A percentile compares a stretch with the other conserved stretches of the same genome.
Conservation (phyloP, 2,113 vertebrate genomes). For the Maccullochella peelii region DNA sequence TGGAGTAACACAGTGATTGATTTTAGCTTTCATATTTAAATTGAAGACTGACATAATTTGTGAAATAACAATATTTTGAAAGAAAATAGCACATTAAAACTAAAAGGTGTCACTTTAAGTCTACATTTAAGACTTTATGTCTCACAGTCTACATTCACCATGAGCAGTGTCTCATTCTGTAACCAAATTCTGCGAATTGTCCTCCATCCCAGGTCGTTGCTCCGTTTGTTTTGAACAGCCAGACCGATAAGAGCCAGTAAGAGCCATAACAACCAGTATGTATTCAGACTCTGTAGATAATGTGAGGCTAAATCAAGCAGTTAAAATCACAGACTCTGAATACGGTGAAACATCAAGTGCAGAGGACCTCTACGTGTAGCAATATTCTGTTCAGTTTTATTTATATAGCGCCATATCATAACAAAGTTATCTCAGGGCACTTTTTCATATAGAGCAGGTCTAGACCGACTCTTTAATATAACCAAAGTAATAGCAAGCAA, state of each 20-base stretch:
- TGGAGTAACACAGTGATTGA: no score
- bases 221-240: background rate
- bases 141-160: background rate
- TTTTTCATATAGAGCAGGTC: no score
- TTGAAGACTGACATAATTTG: background rate
- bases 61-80: background rate
- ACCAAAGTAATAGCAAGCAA: no score
- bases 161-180: background rate
- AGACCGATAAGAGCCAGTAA: background rate
- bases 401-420: no score
- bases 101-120: background rate
- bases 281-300: slow-evolving; percentile 1
- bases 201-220: background rate
- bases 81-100: background rate
- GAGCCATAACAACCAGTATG: background rate
- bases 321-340: background rate
- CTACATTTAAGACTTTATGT: no score
- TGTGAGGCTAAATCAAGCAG: background rate
- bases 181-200: background rate
- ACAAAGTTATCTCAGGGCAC: no score
- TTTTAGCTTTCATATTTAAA: no score
- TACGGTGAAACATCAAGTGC: no score
- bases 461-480: no score
- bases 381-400: no score
- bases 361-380: no score